These are phyloP conservation scores for Ephydatia muelleri DNA, from an alignment of 37 sponge, comb jelly and placozoan species.

Conservation along the genomic window DNA sequence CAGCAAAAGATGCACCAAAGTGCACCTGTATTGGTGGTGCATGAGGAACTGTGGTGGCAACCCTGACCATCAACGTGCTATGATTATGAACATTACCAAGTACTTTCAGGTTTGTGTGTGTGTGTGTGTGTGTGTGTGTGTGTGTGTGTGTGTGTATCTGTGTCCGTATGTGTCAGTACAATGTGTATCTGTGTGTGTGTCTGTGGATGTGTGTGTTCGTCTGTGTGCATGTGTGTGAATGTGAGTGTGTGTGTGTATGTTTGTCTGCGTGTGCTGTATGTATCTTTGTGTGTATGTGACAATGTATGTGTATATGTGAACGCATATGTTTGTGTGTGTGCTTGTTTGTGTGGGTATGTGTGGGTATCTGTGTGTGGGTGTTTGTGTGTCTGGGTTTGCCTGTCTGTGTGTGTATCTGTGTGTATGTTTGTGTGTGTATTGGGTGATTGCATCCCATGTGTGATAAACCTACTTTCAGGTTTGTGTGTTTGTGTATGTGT, in stretches of 20 bases:
- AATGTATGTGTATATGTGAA: neutral
- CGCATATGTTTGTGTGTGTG: too few relatives aligned
- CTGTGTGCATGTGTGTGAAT: neutral
- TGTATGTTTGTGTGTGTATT: too few relatives aligned
- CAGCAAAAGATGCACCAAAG: conserved; percentile 15
- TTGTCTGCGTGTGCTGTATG: neutral
- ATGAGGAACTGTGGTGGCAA: conserved; percentile 31
- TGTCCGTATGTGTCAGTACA: neutral
- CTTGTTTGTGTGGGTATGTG: too few relatives aligned
- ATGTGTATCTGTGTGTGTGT: too few relatives aligned
- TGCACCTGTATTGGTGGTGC: conserved; percentile 21
- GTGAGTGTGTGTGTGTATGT: neutral
- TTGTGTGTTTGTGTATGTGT: too few relatives aligned
- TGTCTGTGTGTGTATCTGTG: too few relatives aligned
- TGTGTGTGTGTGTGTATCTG: neutral
- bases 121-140: neutral
- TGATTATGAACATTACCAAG: neutral
- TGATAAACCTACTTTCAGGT: too few relatives aligned
- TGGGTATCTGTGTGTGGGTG: too few relatives aligned
- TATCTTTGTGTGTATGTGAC: neutral
- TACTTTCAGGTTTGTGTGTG: conserved; percentile 14
- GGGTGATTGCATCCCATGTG: too few relatives aligned
- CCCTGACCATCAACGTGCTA: neutral
- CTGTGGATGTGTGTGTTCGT: neutral
- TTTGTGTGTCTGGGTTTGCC: too few relatives aligned